Evolutionary conservation across 2,113 vertebrate genomes (phyloP), one percentile per base, ranked within the genome.

Genomic region (Campylomormyrus tamandua): DNA sequence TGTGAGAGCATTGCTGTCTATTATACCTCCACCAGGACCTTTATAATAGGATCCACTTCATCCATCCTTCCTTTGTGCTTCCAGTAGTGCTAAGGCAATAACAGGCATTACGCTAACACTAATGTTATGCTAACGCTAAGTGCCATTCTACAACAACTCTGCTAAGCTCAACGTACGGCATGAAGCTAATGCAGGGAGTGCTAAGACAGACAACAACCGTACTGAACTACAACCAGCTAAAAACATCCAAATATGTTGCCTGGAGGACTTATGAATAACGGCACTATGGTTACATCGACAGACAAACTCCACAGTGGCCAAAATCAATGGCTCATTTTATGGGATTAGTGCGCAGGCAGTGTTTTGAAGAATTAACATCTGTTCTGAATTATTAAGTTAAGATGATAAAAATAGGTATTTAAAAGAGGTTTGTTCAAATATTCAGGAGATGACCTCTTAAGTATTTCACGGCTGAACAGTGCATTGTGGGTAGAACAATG

Each of bases 371-470:
- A 85, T 87, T 74, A 70, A 52, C 56, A 48, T 50, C 35, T 53
- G 53, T 46, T 87, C 35, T 95, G 92, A 95, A 95, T 95, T 94
- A 95, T 95, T 95, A 92, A 95, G 92, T 88, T 88, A 53, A 90
- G 89, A 88, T 89, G 94, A 94, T 95, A 94, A 94, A 95, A 96
- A 95, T 95, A 95, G 94, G 90, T 90, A 53, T 94, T 93, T 89
- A 92, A 90, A 94, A 95, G 91, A 91, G 35, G 88, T 87, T 70
- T 62, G 88, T 94, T 94, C 91, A 95, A 94, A 94, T 93, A 94
- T 94, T 95, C 92, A 95, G 90, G 87, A 91, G 77, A 83, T n/a
- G 92, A 93, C 89, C 42, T 94, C 93, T 94, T 92, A 91, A 92
- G 92, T 90, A 90, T 89, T 90, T 90, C 87, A 83, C n/a, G 83